phyloP scores from a whole-genome alignment of 1,140 invertebrate species.

The Papilio aristodemus region DNA sequence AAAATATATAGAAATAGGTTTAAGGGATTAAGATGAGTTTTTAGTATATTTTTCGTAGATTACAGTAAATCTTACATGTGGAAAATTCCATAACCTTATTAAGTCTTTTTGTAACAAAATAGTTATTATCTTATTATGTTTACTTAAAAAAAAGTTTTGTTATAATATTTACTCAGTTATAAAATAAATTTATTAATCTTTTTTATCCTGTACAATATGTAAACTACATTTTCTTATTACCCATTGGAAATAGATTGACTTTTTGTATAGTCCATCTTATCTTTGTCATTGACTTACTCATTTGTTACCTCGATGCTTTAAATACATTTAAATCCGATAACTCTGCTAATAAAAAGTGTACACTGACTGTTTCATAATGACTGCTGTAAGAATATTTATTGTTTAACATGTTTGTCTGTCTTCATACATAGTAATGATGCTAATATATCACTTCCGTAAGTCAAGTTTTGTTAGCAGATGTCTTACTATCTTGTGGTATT shows the following conservation, averaged over 20 bases:
- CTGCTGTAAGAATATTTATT: not conserved
- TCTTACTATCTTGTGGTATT: too few species aligned
- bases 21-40: too few species aligned
- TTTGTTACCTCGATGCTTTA: slow-evolving; percentile 2
- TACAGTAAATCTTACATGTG: too few species aligned
- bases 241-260: not conserved
- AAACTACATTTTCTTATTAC: not conserved
- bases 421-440: too few species aligned
- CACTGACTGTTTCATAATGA: slow-evolving; percentile 1
- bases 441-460: too few species aligned
- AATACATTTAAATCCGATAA: slow-evolving; percentile 19
- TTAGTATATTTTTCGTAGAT: not conserved
- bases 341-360: slow-evolving; percentile 5
- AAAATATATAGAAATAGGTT: too few species aligned
- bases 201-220: too few species aligned
- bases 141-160: too few species aligned
- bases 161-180: too few species aligned
- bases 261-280: not conserved
- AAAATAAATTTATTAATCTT: too few species aligned
- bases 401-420: not conserved
- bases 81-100: not conserved
- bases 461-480: too few species aligned
- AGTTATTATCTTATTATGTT: not conserved
- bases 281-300: slow-evolving; percentile 15
- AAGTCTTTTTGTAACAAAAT: not conserved